Percentiles rank a stretch among this genome's conserved stretches.
phyloP scores from a whole-genome alignment of 1,140 invertebrate genomes.

The Magallana gigas region DNA sequence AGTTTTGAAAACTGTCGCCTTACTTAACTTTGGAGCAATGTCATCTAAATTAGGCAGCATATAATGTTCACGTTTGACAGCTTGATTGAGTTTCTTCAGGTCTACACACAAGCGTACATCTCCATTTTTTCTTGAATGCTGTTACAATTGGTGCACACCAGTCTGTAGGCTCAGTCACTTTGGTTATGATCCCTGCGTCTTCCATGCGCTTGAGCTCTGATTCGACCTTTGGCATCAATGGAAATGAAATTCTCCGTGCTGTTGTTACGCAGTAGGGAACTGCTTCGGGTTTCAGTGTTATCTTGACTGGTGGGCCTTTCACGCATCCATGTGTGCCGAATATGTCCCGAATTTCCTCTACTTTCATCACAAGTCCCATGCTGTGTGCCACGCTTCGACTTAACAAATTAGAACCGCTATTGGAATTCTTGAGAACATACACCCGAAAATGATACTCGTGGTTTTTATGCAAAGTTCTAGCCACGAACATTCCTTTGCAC shows the following conservation, averaged over 20 bases:
- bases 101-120: constrained; percentile 60
- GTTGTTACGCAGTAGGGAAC: constrained; percentile 37
- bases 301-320: background rate
- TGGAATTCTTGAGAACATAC: background rate
- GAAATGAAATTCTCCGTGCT: constrained; percentile 50
- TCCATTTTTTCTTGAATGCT: constrained; percentile 52
- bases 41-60: constrained; percentile 55
- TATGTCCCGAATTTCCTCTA: background rate
- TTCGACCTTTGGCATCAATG: constrained; percentile 67
- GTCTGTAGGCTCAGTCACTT: constrained; percentile 57
- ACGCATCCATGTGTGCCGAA: background rate
- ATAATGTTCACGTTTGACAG: constrained; percentile 44
- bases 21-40: constrained; percentile 47
- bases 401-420: background rate
- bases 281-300: background rate
- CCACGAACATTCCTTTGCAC: background rate
- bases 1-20: constrained; percentile 41
- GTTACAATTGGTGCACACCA: constrained; percentile 68
- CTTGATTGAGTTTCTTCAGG: constrained; percentile 51
- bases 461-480: background rate
- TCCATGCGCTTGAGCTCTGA: constrained; percentile 64
- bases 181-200: constrained; percentile 55
- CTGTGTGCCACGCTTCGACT: background rate
- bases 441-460: background rate
- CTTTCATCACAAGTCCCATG: constrained; percentile 17